These are phyloP conservation scores for Premnoplex brunnescens DNA, from an alignment of 2,797 vertebrate genomes.

Conservation along the genomic window DNA sequence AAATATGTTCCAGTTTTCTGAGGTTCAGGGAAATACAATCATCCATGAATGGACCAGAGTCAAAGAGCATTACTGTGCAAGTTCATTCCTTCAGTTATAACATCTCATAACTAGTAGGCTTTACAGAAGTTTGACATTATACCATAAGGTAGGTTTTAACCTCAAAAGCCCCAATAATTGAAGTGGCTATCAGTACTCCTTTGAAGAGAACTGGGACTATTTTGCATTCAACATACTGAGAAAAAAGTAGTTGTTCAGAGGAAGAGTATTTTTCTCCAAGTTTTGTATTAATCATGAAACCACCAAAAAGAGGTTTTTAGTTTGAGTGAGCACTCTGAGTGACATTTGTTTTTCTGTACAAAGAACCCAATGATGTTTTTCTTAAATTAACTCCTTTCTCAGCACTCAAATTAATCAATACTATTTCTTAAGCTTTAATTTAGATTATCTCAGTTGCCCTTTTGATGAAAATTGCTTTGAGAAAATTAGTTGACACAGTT, in stretches of 20 bases:
- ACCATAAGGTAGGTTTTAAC: not conserved
- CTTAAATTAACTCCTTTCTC: not conserved
- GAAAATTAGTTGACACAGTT: not conserved
- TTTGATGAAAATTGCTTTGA: not conserved
- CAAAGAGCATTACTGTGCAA: not conserved
- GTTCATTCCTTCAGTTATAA: not conserved
- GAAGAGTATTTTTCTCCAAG: not conserved
- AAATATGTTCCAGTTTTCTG: not conserved
- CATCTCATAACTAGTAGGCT: not conserved
- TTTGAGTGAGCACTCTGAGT: not conserved
- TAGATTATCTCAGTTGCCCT: not conserved
- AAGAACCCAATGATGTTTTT: not conserved
- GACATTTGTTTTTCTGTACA: not conserved
- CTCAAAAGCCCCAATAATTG: not conserved
- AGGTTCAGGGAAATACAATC: not conserved
- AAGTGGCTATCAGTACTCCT: not conserved
- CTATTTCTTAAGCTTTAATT: not conserved
- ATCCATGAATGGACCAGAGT: not conserved
- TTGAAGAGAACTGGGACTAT: not conserved
- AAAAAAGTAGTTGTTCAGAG: not conserved
- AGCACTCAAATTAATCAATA: not conserved
- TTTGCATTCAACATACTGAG: not conserved
- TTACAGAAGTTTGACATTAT: not conserved
- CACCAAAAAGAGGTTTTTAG: not conserved
- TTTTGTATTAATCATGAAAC: not conserved